phyloP scores from a whole-genome alignment of 2,113 vertebrate species.

The Numida meleagris region DNA sequence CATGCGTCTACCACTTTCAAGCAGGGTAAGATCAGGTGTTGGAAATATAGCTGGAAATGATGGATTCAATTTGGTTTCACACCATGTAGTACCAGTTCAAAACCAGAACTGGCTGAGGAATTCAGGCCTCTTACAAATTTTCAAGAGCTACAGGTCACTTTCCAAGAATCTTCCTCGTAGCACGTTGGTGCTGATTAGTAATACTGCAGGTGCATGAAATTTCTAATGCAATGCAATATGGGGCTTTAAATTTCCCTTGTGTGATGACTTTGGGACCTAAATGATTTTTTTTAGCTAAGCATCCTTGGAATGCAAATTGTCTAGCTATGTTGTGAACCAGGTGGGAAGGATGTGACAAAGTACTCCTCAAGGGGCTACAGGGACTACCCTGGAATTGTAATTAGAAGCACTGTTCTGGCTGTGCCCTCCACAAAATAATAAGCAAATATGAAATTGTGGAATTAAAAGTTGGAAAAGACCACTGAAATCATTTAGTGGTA shows the following conservation, averaged over 20 bases:
- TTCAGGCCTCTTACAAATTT: not conserved
- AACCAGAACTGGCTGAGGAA: not conserved
- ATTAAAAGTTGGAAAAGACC: too few relatives aligned
- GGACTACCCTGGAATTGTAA: not conserved
- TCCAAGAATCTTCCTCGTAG: not conserved
- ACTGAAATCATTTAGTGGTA: too few relatives aligned
- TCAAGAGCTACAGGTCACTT: not conserved
- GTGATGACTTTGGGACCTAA: not conserved
- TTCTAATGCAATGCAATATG: fast-evolving
- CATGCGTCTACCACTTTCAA: not conserved
- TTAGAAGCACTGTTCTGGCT: not conserved
- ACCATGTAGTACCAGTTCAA: not conserved
- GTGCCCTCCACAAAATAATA: not conserved
- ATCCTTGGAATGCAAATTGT: not conserved
- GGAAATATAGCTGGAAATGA: not conserved
- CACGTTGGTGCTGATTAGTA: not conserved
- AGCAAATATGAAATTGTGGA: not conserved
- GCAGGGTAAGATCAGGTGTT: not conserved
- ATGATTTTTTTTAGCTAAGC: not conserved
- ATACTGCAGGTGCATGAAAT: not conserved
- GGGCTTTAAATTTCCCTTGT: not conserved
- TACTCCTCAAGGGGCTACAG: not conserved
- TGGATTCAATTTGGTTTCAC: not conserved
- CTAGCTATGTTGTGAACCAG: not conserved
- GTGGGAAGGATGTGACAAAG: not conserved